Base-by-base conservation (phyloP, 2,113 vertebrate genomes). In the Dipodomys stephensi region DNA sequence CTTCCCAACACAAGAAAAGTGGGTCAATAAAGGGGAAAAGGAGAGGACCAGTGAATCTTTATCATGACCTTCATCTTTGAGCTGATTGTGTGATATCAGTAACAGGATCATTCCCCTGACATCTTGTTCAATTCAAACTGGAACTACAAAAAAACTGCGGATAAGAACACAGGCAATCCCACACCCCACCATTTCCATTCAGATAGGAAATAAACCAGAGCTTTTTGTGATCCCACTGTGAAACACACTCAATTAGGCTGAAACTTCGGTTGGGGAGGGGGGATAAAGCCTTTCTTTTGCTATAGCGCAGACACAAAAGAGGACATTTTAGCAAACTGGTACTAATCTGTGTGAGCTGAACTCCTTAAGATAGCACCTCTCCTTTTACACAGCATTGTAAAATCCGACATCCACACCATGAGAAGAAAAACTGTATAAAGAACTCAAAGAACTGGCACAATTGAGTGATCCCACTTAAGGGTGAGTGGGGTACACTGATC, bases 241-340 rank as follows among this genome's bases (percentile, higher is more conserved):
- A 94, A 79, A 85, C 46, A 62, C 5, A 83, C 6, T 92, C 73
- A 65, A 79, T 91, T 89, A 68, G 68, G 16, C 44, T 79, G 69
- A 27, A 86, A 81, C 18, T 57, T 57, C 16, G 53, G 53, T 57
- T 57, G 53, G 15, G 49, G 49, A 53, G 49, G 49, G 49, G 15
- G 39, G 4, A 30, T 39, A 0, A 22, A 28, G 32, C 16, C 68
- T 76, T 73, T 64, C 28, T 68, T 90, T 53, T 71, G 46, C 82
- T 46, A n/a, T 1, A 80, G 49, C 46, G 68, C 32, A 92, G 62
- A 49, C 72, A 90, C 82, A 95, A 92, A 93, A 84, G 79, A 69
- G 80, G 90, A 76, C 28, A 64, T 87, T 85, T 78, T 11, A 46
- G 85, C 79, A 76, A 78, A 74, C 32, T 6, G 85, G 65, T 8